Evolutionary conservation across 2,888 invertebrate species (phyloP).

Genomic region (Acanthacorydalis orientalis): DNA sequence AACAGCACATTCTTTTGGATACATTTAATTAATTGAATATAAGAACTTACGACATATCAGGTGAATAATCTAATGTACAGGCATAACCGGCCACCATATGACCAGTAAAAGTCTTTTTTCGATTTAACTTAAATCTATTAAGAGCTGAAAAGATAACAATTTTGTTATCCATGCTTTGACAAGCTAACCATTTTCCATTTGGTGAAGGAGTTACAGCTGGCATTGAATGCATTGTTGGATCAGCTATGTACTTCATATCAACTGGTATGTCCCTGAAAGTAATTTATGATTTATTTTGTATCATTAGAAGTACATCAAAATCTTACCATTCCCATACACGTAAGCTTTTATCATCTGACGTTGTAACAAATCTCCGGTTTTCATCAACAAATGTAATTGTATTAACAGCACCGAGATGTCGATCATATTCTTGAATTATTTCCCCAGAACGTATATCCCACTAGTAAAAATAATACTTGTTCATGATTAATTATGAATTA

Average conservation of each 20-base stretch:
- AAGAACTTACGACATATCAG: slow-evolving; percentile 76
- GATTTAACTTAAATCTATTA: slow-evolving; percentile 93
- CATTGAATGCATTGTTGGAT: slow-evolving; percentile 98
- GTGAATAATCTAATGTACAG: slow-evolving; percentile 91
- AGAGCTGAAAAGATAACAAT: slow-evolving; percentile 94
- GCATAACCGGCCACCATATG: slow-evolving; percentile 99
- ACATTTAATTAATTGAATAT: slow-evolving; percentile 2
- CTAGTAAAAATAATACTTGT: slow-evolving; percentile 27
- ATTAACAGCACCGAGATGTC: slow-evolving; percentile 97
- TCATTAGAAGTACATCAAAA: background rate
- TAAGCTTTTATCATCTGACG: slow-evolving; percentile 97
- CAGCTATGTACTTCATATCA: slow-evolving; percentile 99
- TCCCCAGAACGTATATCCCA: slow-evolving; percentile 95
- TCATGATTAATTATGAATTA: background rate
- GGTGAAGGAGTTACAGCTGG: slow-evolving; percentile 90
- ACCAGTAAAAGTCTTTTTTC: slow-evolving; percentile 94
- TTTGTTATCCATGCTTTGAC: slow-evolving; percentile 99
- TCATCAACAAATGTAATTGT: slow-evolving; percentile 99
- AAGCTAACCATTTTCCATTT: slow-evolving; percentile 97
- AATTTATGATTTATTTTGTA: background rate
- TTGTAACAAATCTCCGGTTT: slow-evolving; percentile 92
- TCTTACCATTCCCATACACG: slow-evolving; percentile 96
- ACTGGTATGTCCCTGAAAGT: slow-evolving; percentile 69
- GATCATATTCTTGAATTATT: slow-evolving; percentile 94
- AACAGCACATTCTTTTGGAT: background rate